Base-by-base conservation (phyloP, 2,797 vertebrate genomes). In the Anas georgica region DNA sequence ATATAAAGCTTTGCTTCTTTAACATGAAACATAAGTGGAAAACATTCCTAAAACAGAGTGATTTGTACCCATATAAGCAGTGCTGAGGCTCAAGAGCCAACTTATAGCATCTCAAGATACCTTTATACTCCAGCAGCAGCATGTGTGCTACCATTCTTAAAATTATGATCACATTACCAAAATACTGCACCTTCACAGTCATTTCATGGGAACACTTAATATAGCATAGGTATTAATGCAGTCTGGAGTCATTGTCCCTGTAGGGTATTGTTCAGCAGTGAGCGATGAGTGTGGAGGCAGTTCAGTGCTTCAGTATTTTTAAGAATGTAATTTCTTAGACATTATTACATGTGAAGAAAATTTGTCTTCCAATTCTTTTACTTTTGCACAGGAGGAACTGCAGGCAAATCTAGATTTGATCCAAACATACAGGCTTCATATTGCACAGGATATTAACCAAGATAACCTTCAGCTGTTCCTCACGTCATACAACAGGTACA, bases 371-470 rank as follows among this genome's bases (percentile, higher is more conserved):
- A 58, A 80, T 88, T 79, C 28, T 91, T 90, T 52, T 91, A 39
- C 41, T 92, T 95, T 89, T 92, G 29, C 94, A 92, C 77, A 99
- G 99, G 99, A 99, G 26, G 99, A 99, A 95, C 90, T 99, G 46
- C 98, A 98, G 10, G 98, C 99, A 63, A 99, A 99, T 86, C 96
- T 98, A 96, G 99, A 99, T 97, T 97, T 99, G 93, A 98, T 99
- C 96, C 99, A 99, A 97, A 99, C 99, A 0, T 99, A 99, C 97
- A 98, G 99, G 86, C 98, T 99, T 67, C 99, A 99, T 96, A 98
- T 99, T 22, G 98, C 98, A 6, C 99, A 99, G 96, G 99, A 99
- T 56, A 98, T 99, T 63, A 99, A 99, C 56, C 99, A 98, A 95
- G 98, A 99, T 22, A 99, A 99, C 96, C 97, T 99, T 82, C 98